Base-by-base conservation (phyloP, 2,888 invertebrate species). In the Zaprionus obscuricornis region DNA sequence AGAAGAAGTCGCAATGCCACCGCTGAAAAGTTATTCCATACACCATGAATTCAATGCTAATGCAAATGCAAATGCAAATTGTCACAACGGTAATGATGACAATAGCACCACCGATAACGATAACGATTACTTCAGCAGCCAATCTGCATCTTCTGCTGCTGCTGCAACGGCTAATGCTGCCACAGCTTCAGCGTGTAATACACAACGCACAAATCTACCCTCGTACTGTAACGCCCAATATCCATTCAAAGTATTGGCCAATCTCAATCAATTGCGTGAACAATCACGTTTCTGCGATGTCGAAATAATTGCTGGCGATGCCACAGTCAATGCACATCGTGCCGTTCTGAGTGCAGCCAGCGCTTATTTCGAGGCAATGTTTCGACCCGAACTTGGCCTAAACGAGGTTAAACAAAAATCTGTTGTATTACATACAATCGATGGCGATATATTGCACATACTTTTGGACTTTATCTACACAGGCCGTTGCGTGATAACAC, bases 361-460 rank as follows among this genome's bases (percentile, higher is more conserved):
- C 59, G 95, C 95, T 52, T 98, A 97, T 90, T 98, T 98, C 90
- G 95, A 96, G 90, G 97, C 97, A 33, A 97, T 97, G 97, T 97
- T 97, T 88, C 94, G 95, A 71, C 95, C 95, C 24, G 90, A 89
- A 31, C 64, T 90, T 54, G 96, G 96, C 7, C 91, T 97, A 68
- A 93, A 94, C 64, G 97, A 97, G 90, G 95, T 94, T 79, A 94
- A 95, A 82, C 94, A 95, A 88, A 93, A 94, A 69, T 92, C 93
- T 64, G 94, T 97, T n/a, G 93, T 95, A 72, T 91, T 97, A 58
- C 96, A 95, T 72, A 94, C 94, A 49, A 93, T 97, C 40, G 93
- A 95, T 62, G 92, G 95, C 36, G 92, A 93, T 46, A 94, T 95
- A 59, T 92, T 97, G 58, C 93, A 94, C 66, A 92, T 93, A 77